Conservation (phyloP, 1,140 invertebrate genomes). For the Lineus longissimus region DNA sequence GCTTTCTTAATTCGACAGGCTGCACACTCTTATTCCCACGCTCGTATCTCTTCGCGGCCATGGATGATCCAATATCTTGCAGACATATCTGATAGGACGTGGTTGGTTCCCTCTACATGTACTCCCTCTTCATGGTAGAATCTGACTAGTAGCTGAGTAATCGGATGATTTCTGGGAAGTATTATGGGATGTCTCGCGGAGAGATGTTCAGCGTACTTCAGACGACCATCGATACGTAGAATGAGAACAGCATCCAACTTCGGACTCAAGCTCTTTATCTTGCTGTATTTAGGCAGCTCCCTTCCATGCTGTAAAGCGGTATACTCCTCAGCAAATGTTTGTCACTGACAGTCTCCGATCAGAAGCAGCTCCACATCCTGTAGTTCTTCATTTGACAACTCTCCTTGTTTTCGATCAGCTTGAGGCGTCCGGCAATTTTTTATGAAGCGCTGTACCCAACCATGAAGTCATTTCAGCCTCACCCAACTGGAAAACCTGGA, state of each 20-base stretch:
- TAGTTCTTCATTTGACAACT: no score
- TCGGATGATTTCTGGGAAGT: not conserved
- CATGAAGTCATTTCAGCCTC: no score
- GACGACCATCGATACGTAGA: conserved; percentile 1
- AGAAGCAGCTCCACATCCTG: not conserved
- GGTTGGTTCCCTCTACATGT: conserved; percentile 4
- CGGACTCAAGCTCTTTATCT: conserved; percentile 1
- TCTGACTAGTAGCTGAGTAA: not conserved
- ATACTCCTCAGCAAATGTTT: not conserved
- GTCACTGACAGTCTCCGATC: not conserved
- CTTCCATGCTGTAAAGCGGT: not conserved
- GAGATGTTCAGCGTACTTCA: conserved; percentile 8
- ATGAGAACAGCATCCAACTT: conserved; percentile 10
- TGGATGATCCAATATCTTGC: conserved; percentile 12
- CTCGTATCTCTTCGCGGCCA: conserved; percentile 7
- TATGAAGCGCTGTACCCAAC: no score
- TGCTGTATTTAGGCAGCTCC: not conserved
- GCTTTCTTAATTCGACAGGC: not conserved
- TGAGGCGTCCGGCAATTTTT: no score
- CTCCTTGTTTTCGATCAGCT: no score
- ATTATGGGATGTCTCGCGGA: conserved; percentile 9
- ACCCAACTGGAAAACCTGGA: no score
- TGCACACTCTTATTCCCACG: conserved; percentile 6
- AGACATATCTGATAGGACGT: not conserved
- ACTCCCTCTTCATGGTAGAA: not conserved